Base-by-base conservation (phyloP, 2,113 vertebrate species). In the Sinocyclocheilus rhinocerous region DNA sequence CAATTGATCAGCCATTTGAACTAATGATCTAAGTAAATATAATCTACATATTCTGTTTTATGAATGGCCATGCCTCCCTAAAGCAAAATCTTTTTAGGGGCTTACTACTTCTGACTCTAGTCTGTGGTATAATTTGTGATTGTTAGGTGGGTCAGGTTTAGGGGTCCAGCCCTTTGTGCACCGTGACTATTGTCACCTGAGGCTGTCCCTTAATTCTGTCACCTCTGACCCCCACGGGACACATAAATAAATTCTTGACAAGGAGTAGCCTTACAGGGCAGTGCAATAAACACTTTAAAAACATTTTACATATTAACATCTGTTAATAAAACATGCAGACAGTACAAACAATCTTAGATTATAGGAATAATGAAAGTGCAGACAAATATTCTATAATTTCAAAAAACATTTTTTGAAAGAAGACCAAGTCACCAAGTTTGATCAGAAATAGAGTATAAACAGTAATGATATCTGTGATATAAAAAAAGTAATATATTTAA, bases 121-220 rank as follows among this genome's bases (percentile, higher is more conserved):
- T 24, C 42, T 73, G 22, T 69, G 86, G 70, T 52, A 61, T 89
- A 85, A 87, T 89, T 84, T 82, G 85, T 87, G 88, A 87, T 89
- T 87, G 61, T 76, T 87, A 84, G 78, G 88, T 83, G 85, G 88
- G 72, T 87, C 78, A 55, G 73, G 57, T 80, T 80, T 79, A 10
- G 76, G 77, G 77, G 52, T 87, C 82, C 26, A 65, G 70, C 42
- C 76, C 77, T 87, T 87, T 87, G 73, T 65, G 76, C 76, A 85
- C 70, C 77, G 29, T 72, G 82, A 59, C 85, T 72, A 73, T 63
- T 84, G 85, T 77, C 61, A 81, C 88, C 85, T 39, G 24, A 77
- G 88, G 88, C 85, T 24, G 52, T 55, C 48, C 76, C 61, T 63
- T 85, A 81, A 76, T 69, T 12, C 39, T n/a, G 65, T 20, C 78